Evolutionary conservation across 2,797 vertebrate species (phyloP), one percentile per base, ranked within the genome.

Genomic region (Spondyliosoma cantharus): DNA sequence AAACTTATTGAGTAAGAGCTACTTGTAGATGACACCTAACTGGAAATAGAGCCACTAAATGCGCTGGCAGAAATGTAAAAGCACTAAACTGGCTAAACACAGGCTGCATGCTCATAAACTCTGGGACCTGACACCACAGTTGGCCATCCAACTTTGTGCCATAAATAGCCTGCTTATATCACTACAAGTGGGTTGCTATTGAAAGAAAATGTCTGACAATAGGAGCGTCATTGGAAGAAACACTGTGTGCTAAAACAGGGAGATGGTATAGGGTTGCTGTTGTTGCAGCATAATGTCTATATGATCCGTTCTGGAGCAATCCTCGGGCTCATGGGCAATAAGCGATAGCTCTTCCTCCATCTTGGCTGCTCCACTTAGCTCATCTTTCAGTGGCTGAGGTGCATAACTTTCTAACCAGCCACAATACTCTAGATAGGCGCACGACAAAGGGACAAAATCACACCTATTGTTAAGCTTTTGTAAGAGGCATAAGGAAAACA

Each of bases 351-450:
- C 42, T 32, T 70, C 75, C 43, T 80, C 81, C 78, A 84, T 82
- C 72, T 86, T 82, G 68, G 67, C 67, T 89, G 87, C 75, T 90
- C 89, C 79, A 90, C 69, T 90, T 93, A 87, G 82, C 85, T 92
- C 88, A 24, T 72, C 88, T 92, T 92, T 91, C 89, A 85, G 61
- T 62, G 53, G 66, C 78, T 72, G 48, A 87, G 77, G 75, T 82
- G 78, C 50, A 72, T 25, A 69, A 71, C 80, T 71, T 78, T 54
- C 83, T 37, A 50, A 77, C 29, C 60, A 68, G 66, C 49, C 37
- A 25, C 67, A 87, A 90, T 57, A 92, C 79, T 87, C 89, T 79
- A 84, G 59, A 81, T 61, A 61, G 81, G 82, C 19, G 1, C 70
- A 24, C 12, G 14, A 92, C 89, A 91, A 92, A 80, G 54, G 76